Conservation (phyloP, 2,797 vertebrate species). For the Bucorvus abyssinicus region DNA sequence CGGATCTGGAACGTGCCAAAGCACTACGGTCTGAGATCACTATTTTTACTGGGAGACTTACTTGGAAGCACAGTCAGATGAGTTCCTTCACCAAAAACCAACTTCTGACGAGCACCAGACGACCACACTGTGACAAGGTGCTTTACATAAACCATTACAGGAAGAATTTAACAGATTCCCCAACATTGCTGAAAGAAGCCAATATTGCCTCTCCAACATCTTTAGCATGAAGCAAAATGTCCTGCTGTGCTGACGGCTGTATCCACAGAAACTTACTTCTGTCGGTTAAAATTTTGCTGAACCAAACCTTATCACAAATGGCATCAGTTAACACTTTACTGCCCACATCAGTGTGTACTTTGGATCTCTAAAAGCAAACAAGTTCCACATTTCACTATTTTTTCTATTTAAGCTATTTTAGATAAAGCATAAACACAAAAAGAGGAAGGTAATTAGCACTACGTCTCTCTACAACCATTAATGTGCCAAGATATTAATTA, state of each 20-base stretch:
- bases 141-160: conserved; percentile 29
- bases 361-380: background rate
- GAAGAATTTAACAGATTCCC: background rate
- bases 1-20: background rate
- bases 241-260: background rate
- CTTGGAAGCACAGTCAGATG: conserved; percentile 54
- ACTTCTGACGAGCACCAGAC: background rate
- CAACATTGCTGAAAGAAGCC: accelerated
- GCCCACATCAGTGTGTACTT: background rate
- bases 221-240: background rate
- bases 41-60: conserved; percentile 51
- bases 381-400: background rate
- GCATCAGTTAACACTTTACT: background rate
- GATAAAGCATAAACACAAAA: background rate
- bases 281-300: background rate
- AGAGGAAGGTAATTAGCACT: background rate
- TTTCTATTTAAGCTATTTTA: background rate
- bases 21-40: background rate
- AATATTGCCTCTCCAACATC: background rate
- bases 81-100: conserved; percentile 56
- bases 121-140: conserved; percentile 15
- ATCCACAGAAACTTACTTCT: background rate
- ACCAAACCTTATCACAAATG: background rate
- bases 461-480: background rate
- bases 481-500: background rate